These are phyloP conservation scores for Axis porcinus DNA, from an alignment of 2,113 vertebrate species.

Conservation along the genomic window DNA sequence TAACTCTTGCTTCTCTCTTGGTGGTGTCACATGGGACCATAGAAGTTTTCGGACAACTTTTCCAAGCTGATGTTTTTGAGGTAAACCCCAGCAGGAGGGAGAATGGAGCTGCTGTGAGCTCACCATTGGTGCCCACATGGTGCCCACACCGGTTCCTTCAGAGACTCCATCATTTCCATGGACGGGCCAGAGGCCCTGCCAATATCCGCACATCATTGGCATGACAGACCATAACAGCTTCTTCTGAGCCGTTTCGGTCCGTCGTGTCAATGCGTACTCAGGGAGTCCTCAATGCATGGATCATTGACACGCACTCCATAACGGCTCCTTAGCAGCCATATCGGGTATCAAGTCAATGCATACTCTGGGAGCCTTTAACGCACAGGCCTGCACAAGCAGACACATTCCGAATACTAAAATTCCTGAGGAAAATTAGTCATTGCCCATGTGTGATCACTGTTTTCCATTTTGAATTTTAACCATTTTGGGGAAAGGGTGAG, in stretches of 20 bases:
- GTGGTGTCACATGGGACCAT: not conserved
- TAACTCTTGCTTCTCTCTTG: not conserved
- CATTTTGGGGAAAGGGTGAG: constrained; percentile 47
- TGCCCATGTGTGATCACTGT: constrained; percentile 67
- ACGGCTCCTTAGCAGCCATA: constrained; percentile 88
- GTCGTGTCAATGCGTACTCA: constrained; percentile 84
- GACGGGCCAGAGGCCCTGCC: constrained; percentile 82
- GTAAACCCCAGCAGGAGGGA: not conserved
- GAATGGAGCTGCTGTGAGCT: constrained; percentile 23
- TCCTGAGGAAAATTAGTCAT: constrained; percentile 81
- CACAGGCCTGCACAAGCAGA: constrained; percentile 81
- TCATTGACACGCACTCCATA: constrained; percentile 87
- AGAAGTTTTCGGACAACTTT: constrained; percentile 3
- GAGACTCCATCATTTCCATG: constrained; percentile 77
- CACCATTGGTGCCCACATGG: constrained; percentile 64
- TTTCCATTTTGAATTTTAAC: constrained; percentile 70
- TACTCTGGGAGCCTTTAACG: constrained; percentile 85
- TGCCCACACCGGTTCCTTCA: constrained; percentile 74
- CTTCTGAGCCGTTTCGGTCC: constrained; percentile 85
- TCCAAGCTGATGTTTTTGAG: not conserved
- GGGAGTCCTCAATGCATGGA: constrained; percentile 86
- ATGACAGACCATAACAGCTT: constrained; percentile 85
- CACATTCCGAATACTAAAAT: constrained; percentile 84
- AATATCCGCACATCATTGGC: constrained; percentile 86
- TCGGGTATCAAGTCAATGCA: constrained; percentile 87